Base-by-base conservation (phyloP, 2,113 vertebrate species). In the Ivindomyrus marchei region DNA sequence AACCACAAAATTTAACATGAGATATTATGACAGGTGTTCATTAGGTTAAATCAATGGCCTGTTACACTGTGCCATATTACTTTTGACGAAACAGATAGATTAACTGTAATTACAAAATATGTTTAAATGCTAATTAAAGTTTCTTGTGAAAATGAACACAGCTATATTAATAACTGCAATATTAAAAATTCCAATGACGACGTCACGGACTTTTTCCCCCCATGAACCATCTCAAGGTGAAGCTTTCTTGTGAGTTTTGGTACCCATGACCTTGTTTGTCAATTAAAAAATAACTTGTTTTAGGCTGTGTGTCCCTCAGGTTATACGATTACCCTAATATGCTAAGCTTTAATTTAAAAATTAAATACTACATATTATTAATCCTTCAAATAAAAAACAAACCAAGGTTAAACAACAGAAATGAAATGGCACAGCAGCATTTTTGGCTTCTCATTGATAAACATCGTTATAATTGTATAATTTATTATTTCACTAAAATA, bases 401-500 rank as follows among this genome's bases (percentile, higher is more conserved):
- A 39, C 50, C 27, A 87, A 87, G n/a, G 85, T 87, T 87, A 87
- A 36, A 3, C 10, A 27, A 49, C 15, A 31, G 24, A 53, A 52
- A 87, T 17, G 3, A 56, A 87, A 87, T 47, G 13, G 11, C 21
- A 13, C 9, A 8, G 1, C 24, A 85, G 45, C 45, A 46, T n/a
- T 24, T 24, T 24, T 45, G 45, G 7, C 39, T 53, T 21, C 15
- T 53, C 27, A 7, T 36, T 31, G 49, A 27, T 87, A 17, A 42
- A 50, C n/a, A 50, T 31, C 47, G 11, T 87, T 49, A 77, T 36
- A 31, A 77, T 50, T n/a, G 15, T 52, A 77, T 77, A 88, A 90
- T 53, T 90, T 24, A 90, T 88, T 88, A 70, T 80, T 42, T 88
- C 50, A 36, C 53, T 88, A 80, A 31, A 90, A 88, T 56, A 15